Evolutionary conservation across 2,888 invertebrate genomes (phyloP).

Genomic region (Oligia strigilis): DNA sequence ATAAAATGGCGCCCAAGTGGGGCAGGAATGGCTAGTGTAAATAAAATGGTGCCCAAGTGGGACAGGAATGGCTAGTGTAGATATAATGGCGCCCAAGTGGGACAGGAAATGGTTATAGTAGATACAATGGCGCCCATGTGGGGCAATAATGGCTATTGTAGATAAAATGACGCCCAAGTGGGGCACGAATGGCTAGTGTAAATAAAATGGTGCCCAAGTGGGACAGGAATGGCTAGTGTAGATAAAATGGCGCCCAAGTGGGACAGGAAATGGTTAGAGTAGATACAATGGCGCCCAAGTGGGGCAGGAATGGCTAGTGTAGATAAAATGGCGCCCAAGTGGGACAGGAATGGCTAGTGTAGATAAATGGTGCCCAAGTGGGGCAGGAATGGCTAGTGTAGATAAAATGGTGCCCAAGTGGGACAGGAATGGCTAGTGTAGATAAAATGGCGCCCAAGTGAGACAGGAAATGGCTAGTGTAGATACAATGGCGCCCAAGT

Average conservation of each 20-base stretch:
- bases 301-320: conserved; percentile 28
- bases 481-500: background rate
- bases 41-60: background rate
- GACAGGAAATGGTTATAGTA: conserved; percentile 35
- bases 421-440: background rate
- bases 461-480: conserved; percentile 37
- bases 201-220: background rate
- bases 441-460: background rate
- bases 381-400: too few relatives aligned
- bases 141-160: too few relatives aligned
- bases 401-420: background rate
- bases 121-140: background rate
- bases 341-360: too few relatives aligned
- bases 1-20: background rate
- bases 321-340: background rate
- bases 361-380: background rate
- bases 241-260: background rate
- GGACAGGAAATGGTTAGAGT: conserved; percentile 35
- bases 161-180: too few relatives aligned
- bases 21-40: too few relatives aligned
- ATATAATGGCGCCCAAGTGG: background rate
- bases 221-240: background rate
- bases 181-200: background rate
- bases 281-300: background rate
- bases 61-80: background rate